A percentile compares a stretch with the other conserved stretches of the same genome.
Evolutionary conservation across 2,888 invertebrate species (phyloP).

Genomic region (Linyphia triangularis): DNA sequence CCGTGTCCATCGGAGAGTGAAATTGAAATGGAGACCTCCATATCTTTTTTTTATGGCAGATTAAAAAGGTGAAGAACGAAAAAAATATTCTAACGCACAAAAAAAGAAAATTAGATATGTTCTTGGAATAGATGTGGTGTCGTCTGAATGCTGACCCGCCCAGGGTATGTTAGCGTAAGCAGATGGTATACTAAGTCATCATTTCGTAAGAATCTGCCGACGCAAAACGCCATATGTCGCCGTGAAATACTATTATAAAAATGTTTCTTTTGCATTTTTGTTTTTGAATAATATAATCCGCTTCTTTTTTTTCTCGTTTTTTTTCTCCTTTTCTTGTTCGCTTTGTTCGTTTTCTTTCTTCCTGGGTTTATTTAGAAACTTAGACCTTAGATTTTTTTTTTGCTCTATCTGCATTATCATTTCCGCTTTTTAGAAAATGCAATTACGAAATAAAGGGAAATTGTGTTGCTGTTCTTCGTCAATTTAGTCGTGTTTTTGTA

Average conservation of each 20-base stretch:
- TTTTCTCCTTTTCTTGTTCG: not conserved
- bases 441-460: conserved; percentile 1
- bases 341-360: conserved; percentile 17
- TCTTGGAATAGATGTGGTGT: conserved; percentile 13
- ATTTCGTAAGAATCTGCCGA: conserved; percentile 23
- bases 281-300: not conserved
- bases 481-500: too few relatives aligned
- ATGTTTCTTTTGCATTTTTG: too few relatives aligned
- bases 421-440: not conserved
- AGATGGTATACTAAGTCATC: conserved; percentile 49
- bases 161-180: conserved; percentile 10
- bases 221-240: conserved; percentile 55
- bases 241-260: conserved; percentile 51
- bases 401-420: not conserved
- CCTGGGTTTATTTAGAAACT: conserved; percentile 13
- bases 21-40: conserved; percentile 64
- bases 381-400: not conserved
- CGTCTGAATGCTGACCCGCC: not conserved
- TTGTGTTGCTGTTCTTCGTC: conserved; percentile 6
- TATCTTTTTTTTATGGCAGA: conserved; percentile 27
- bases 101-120: conserved; percentile 26
- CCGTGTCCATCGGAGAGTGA: conserved; percentile 46
- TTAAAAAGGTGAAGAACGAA: not conserved
- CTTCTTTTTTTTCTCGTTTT: conserved; percentile 17
- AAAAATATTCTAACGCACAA: not conserved